Conservation (phyloP, 2,888 invertebrate genomes). For the Petrolisthes manimaculis region DNA sequence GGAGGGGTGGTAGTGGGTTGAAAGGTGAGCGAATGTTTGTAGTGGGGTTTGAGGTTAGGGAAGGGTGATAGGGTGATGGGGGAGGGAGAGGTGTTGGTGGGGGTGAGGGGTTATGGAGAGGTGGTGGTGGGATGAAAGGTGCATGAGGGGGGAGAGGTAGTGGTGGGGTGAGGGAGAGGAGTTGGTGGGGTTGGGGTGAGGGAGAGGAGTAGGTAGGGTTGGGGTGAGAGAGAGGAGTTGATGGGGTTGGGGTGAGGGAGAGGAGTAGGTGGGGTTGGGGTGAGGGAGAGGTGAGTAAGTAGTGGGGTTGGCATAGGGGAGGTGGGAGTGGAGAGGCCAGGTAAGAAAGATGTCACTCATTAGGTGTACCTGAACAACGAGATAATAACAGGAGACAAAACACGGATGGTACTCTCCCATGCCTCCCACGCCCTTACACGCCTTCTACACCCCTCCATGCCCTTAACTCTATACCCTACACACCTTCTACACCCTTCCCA, state of each 20-base stretch:
- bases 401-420: too few species aligned
- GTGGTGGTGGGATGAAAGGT: not conserved
- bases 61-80: not conserved
- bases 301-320: not conserved
- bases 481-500: too few species aligned
- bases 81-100: not conserved
- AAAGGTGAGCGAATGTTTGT: not conserved
- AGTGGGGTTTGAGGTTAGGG: not conserved
- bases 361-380: too few species aligned
- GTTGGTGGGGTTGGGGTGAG: not conserved
- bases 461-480: too few species aligned
- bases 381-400: too few species aligned
- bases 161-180: not conserved
- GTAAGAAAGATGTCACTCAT: too few species aligned
- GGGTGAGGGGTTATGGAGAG: not conserved
- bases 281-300: not conserved
- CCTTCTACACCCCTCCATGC: too few species aligned
- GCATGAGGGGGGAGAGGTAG: not conserved
- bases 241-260: not conserved
- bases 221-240: not conserved
- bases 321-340: not conserved
- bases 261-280: not conserved
- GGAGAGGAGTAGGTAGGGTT: not conserved
- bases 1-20: not conserved
- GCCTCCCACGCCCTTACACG: too few species aligned